Base-by-base conservation (phyloP, 2,113 vertebrate species). In the Nycticorax nycticorax region DNA sequence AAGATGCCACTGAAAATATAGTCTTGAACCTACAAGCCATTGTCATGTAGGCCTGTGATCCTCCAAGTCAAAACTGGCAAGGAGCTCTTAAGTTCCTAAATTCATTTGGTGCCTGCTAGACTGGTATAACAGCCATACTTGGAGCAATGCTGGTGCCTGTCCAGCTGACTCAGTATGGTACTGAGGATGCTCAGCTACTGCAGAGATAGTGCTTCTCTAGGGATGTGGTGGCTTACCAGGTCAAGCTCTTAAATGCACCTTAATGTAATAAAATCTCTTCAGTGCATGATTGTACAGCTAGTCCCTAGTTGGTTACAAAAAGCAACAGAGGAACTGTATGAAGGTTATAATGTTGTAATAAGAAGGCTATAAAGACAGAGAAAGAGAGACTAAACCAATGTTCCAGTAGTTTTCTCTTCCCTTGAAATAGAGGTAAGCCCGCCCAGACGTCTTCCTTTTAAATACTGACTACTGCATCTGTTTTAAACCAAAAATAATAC, bases 401-500 rank as follows among this genome's bases (percentile, higher is more conserved):
- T 96, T 96, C 88, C 87, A 94, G 91, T 66, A 94, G 92, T 94
- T 97, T 94, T 89, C 47, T 91, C 92, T 89, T 92, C 74, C 62
- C 95, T 96, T 85, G 95, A 93, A 93, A 96, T 45, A 96, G 97
- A 97, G 97, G 97, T 98, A 93, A 97, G 91, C 95, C 88, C 60
- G 84, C 95, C 95, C 92, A 96, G 97, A 95, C 80, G 85, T 92
- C 96, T 93, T 98, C 75, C 94, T 96, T 97, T 96, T 96, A 96
- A 98, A 94, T 91, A 96, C 95, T 72, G 41, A 96, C 92, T 94
- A 84, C 96, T 91, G 92, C 90, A 96, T 97, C 95, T 98, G 87
- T 97, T 98, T 97, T 93, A 98, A 97, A 98, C 96, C 97, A 96
- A 96, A 98, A 98, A 98, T 97, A 98, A 97, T 98, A 97, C 96